A percentile compares a stretch with the other conserved stretches of the same genome.
Evolutionary conservation across 1,140 invertebrate species (phyloP).

Genomic region (Musca vetustissima): DNA sequence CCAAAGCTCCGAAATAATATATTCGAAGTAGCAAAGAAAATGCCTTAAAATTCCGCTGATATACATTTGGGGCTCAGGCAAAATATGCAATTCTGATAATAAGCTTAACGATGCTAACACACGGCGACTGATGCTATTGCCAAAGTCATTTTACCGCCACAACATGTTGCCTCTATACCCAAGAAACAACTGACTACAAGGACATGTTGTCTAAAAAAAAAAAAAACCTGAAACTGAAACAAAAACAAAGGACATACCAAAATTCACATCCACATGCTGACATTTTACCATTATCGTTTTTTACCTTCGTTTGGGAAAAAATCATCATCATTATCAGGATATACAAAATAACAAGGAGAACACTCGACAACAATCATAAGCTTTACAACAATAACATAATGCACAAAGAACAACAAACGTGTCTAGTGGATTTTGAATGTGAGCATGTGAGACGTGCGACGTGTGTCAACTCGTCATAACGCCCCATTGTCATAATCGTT

Average conservation of each 20-base stretch:
- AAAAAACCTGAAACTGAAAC: too few species aligned
- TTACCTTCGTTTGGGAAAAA: neutral
- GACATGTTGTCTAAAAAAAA: neutral
- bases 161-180: slow-evolving; percentile 4
- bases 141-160: neutral
- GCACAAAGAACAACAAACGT: too few species aligned
- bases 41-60: too few species aligned
- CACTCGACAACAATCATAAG: slow-evolving; percentile 9
- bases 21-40: too few species aligned
- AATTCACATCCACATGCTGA: neutral
- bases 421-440: neutral
- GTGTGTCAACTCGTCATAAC: slow-evolving; percentile 14
- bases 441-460: slow-evolving; percentile 6
- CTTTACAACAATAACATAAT: neutral
- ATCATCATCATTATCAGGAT: slow-evolving; percentile 17
- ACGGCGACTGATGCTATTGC: neutral
- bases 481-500: slow-evolving; percentile 14
- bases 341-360: slow-evolving; percentile 1
- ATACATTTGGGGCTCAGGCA: neutral
- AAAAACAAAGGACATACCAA: too few species aligned
- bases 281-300: neutral
- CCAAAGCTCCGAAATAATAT: too few species aligned
- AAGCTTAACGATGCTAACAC: slow-evolving; percentile 15
- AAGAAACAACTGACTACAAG: neutral
- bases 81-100: slow-evolving; percentile 20